Base-by-base conservation (phyloP, 2,888 invertebrate species). In the Brassicogethes aeneus region DNA sequence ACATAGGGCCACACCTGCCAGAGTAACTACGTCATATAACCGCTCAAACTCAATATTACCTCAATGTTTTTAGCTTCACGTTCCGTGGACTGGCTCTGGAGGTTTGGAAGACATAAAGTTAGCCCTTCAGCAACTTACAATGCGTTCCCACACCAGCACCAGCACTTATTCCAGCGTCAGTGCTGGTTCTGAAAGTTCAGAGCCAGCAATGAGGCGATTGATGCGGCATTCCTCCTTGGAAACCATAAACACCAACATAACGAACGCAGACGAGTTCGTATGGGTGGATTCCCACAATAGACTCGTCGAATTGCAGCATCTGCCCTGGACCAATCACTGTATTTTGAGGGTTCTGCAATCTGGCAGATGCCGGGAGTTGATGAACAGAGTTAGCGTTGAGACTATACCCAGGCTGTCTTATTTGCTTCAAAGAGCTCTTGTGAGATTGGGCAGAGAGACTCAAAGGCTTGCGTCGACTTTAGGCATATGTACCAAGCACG, bases 281-380 rank as follows among this genome's bases (percentile, higher is more conserved):
- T 92, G 91, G 91, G 87, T 92, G 12, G 91, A 92, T 61, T 89
- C 89, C 2, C 90, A 91, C 61, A 90, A 90, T 62, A 82, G 90
- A 43, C 70, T 92, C 39, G 90, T 91, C 16, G 92, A 92, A 61
- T 72, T 92, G 2, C 87, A 90, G 55, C 85, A 87, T 57, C 77
- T 89, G 23, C 92, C 92, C 0, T 93, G 92, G 92, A 85, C 87
- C 12, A 86, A 88, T 40, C 83, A 85, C 55, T 92, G 92, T 56
- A 82, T 93, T n/a, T 72, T 85, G 38, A 76, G 86, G 34, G 88
- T 88, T 2, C 73, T 93, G 35, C 85, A 88, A 52, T 76, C 81
- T 5, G 89, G 91, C 0, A 73, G 91, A 10, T 84, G 89, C 48
- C 76, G 83, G 33, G 89, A 89, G 41, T 77, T 84, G 52, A 79